Evolutionary conservation across 2,797 vertebrate genomes (phyloP), one percentile per base, ranked within the genome.

Genomic region (Buceros bicornis): DNA sequence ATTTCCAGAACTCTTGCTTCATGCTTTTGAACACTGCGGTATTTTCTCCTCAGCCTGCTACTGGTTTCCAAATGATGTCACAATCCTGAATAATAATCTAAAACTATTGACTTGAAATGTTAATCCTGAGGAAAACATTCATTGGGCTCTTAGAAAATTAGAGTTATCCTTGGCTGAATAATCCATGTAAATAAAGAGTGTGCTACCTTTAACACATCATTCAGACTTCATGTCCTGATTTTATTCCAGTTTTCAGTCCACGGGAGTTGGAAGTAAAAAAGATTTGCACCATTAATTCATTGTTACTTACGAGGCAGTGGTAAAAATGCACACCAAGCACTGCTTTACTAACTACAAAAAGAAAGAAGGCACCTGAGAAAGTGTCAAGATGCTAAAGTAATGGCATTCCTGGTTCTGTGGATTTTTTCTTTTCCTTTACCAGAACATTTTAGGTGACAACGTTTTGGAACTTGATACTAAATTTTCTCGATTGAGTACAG

Each of bases 391-490:
- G 24, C 19, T 74, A 47, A 94, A 91, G 28, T 16, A 67, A 64
- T 60, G 13, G 64, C 45, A 43, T 53, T 90, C 50, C 45, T 25
- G 16, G 35, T 61, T 60, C 13, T 0, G 0, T 25, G 15, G 25
- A 87, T n/a, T 69, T 65, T 78, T 86, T 66, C 12, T 91, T 84
- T 85, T 67, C 47, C 40, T 90, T 85, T 90, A 82, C 28, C 35
- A 85, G 73, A 89, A 71, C 37, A 65, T 65, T 95, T 91, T 62
- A 90, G 90, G 90, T 95, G 86, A 93, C 62, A 93, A 60, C 70
- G 58, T 54, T 96, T 60, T 58, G 79, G 91, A 96, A 95, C 91
- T 78, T 40, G 61, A 94, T 78, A 74, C 72, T 89, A 67, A 92
- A 81, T 78, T 92, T 43, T 79, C 87, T 70, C 8, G 4, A 47